Base-by-base conservation (phyloP, 1,140 invertebrate genomes). In the Plodia interpunctella region DNA sequence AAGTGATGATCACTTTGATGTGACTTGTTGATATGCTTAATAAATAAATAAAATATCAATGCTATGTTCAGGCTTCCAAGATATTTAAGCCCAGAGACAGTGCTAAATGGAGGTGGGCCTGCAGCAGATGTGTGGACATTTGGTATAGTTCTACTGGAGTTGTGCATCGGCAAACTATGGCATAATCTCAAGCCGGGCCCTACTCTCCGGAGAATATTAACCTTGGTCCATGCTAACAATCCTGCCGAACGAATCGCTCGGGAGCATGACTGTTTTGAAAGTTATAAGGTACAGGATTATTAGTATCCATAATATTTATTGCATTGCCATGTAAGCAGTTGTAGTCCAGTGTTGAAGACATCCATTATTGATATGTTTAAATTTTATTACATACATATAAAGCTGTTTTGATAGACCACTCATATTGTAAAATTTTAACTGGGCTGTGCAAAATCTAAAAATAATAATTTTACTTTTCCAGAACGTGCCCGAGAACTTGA, bases 41-140 rank as follows among this genome's bases (percentile, higher is more conserved):
- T n/a, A n/a, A n/a, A n/a, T n/a, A n/a, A n/a, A n/a, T n/a, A n/a
- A n/a, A n/a, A 25, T 25, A 6, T 25, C 21, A 25, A 25, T 25
- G 21, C 21, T 25, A 25, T 25, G 6, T 25, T 25, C 62, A 95
- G 94, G 18, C 89, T 93, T 70, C 93, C 96, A 20, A 93, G 94
- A 64, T 98, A 97, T 81, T 92, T 95, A 64, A 93, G 97, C 52
- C 97, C 97, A 2, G 97, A 98, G 90, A 94, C 95, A 50, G 92
- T 97, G 76, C 76, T 95, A 11, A 91, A 90, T 62, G 91, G 91
- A 62, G 90, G 92, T 50, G 92, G 94, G 28, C 91, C 92, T 3
- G 95, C 97, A 88, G 93, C 93, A 49, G 98, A 99, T 90, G 92
- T 97, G 6, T 99, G 98, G 98, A 95, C 96, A 2, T 87, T 98